Percentiles rank a stretch among this genome's conserved stretches.
phyloP scores from a whole-genome alignment of 2,797 vertebrate species.

The Lagodon rhomboides region DNA sequence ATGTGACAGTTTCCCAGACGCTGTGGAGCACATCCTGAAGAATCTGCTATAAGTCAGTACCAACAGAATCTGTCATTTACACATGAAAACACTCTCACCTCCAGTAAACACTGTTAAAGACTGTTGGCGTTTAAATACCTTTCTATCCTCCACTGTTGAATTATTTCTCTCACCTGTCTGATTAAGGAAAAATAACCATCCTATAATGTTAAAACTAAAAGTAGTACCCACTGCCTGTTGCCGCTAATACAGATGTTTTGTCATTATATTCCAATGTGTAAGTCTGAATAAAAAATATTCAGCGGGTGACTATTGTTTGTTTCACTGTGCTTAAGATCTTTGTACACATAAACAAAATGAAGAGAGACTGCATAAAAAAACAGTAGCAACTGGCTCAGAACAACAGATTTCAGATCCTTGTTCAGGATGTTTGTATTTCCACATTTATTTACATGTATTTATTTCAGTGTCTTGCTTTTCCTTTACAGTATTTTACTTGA shows the following conservation, averaged over 20 bases:
- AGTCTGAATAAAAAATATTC: neutral
- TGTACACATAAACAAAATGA: neutral
- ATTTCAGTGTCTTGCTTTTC: neutral
- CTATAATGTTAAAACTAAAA: neutral
- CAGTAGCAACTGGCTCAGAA: neutral
- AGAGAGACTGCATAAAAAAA: neutral
- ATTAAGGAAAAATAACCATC: neutral
- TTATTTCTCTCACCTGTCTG: neutral
- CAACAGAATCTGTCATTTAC: neutral
- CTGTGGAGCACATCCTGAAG: slow-evolving; percentile 92
- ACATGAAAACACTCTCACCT: neutral
- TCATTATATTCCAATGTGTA: neutral
- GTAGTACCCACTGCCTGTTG: neutral
- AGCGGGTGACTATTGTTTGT: neutral
- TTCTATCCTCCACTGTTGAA: neutral
- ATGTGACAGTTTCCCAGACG: slow-evolving; percentile 91
- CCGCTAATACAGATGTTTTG: neutral
- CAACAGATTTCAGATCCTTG: neutral
- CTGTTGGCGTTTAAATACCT: neutral
- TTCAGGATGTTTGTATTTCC: neutral
- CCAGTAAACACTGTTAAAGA: neutral
- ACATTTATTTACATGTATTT: neutral
- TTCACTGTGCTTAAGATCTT: neutral
- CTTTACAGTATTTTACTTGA: neutral
- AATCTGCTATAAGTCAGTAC: slow-evolving; percentile 82